Evolutionary conservation across 2,888 invertebrate species (phyloP).

Genomic region (Sarcophaga variegata): DNA sequence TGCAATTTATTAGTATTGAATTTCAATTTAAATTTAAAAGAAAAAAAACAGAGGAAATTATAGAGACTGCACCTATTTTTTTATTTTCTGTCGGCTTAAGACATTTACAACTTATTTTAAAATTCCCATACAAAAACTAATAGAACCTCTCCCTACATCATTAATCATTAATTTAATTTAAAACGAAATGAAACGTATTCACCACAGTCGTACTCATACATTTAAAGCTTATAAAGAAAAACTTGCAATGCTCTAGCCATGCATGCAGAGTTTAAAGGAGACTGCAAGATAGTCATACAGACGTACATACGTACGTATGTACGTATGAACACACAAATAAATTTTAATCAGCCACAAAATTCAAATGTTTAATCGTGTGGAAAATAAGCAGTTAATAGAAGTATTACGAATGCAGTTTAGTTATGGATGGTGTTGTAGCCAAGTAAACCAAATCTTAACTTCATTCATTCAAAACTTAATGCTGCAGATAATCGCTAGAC

Average conservation of each 20-base stretch:
- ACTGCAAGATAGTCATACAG: background rate
- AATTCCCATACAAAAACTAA: conserved; percentile 1
- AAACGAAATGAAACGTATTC: conserved; percentile 23
- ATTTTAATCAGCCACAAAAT: conserved; percentile 57
- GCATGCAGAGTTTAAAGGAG: background rate
- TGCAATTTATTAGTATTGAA: conserved; percentile 39
- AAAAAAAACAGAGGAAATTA: background rate
- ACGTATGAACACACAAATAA: background rate
- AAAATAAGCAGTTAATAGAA: conserved; percentile 47
- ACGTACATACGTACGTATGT: background rate
- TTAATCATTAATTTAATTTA: conserved; percentile 66
- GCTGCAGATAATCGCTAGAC: conserved; percentile 42
- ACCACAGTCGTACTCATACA: background rate
- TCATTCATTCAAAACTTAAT: conserved; percentile 31
- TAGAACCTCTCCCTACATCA: conserved; percentile 64
- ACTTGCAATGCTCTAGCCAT: background rate
- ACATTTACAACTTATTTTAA: conserved; percentile 63
- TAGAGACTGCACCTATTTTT: conserved; percentile 61
- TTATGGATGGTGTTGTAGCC: background rate
- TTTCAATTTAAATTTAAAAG: conserved; percentile 35
- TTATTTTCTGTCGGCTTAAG: conserved; percentile 18
- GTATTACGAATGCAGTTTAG: too few species aligned
- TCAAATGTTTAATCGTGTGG: conserved; percentile 57
- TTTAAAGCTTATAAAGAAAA: background rate
- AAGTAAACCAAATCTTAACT: conserved; percentile 18